Evolutionary conservation across 2,888 invertebrate species (phyloP).

Genomic region (Actias luna): DNA sequence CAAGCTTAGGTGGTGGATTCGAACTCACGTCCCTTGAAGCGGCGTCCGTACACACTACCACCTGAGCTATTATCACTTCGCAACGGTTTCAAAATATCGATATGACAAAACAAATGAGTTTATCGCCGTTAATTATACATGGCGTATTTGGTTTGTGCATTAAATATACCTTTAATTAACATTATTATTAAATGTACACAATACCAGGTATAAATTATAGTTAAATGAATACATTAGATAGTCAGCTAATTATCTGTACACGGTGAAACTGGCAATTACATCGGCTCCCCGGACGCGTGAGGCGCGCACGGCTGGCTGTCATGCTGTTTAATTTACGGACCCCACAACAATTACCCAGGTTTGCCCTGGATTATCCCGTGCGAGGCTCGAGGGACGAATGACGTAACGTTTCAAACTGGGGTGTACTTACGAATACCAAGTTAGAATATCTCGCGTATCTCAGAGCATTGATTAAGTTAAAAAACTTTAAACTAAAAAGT

Average conservation of each 20-base stretch:
- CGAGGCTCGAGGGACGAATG: neutral
- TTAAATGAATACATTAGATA: neutral
- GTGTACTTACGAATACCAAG: neutral
- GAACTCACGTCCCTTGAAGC: too few relatives aligned
- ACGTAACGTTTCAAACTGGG: neutral
- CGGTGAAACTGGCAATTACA: slow-evolving; percentile 6
- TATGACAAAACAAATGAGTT: too few relatives aligned
- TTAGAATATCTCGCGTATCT: neutral
- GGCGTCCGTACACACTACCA: too few relatives aligned
- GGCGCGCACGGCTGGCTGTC: slow-evolving; percentile 28
- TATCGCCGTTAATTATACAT: too few relatives aligned
- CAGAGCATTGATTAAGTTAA: too few relatives aligned
- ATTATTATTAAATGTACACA: neutral
- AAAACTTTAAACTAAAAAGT: too few relatives aligned
- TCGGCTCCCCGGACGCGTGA: neutral
- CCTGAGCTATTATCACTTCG: too few relatives aligned
- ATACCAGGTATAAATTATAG: neutral
- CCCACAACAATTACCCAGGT: slow-evolving; percentile 30
- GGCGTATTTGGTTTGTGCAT: neutral
- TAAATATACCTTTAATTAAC: neutral
- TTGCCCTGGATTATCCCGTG: slow-evolving; percentile 33
- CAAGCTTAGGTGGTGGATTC: too few relatives aligned
- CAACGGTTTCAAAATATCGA: too few relatives aligned
- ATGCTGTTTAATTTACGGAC: slow-evolving; percentile 32
- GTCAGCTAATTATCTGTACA: neutral